Evolutionary conservation across 2,113 vertebrate genomes (phyloP).

Genomic region (Hydropotes inermis): DNA sequence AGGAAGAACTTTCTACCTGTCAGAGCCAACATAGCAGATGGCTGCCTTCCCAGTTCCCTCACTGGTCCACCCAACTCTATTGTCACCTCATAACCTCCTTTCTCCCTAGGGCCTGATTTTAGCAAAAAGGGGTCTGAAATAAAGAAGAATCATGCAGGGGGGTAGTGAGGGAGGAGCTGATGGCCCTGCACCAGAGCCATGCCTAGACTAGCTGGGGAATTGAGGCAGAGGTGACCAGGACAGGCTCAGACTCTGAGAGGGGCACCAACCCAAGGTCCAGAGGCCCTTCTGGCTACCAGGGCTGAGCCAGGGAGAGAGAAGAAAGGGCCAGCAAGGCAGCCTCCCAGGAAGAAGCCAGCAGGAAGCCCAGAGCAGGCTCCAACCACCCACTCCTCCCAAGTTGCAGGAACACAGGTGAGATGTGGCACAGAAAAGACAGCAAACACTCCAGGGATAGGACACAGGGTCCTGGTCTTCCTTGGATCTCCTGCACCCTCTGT

Average conservation of each 20-base stretch:
- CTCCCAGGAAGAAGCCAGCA: background rate
- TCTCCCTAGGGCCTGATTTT: background rate
- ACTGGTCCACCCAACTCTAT: background rate
- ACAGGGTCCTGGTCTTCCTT: background rate
- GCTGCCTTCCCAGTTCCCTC: rapidly evolving
- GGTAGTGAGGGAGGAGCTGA: background rate
- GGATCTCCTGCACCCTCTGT: background rate
- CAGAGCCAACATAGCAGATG: background rate
- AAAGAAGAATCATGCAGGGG: background rate
- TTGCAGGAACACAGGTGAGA: rapidly evolving
- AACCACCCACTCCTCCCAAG: background rate
- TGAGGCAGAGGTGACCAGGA: background rate
- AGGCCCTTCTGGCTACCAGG: background rate
- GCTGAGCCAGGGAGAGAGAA: background rate
- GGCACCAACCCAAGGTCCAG: too few species aligned
- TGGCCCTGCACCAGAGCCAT: background rate
- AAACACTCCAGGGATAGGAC: rapidly evolving
- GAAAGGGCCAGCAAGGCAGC: background rate
- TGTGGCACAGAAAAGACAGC: background rate
- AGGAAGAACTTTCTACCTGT: background rate
- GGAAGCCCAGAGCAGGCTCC: background rate
- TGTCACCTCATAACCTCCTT: background rate
- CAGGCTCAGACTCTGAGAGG: background rate
- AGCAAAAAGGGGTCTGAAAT: background rate
- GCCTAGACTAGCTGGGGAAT: too few species aligned